A percentile compares a stretch with the other conserved stretches of the same genome.
These are phyloP conservation scores for Autographa pulchrina DNA, from an alignment of 2,888 invertebrate genomes.

Conservation along the genomic window DNA sequence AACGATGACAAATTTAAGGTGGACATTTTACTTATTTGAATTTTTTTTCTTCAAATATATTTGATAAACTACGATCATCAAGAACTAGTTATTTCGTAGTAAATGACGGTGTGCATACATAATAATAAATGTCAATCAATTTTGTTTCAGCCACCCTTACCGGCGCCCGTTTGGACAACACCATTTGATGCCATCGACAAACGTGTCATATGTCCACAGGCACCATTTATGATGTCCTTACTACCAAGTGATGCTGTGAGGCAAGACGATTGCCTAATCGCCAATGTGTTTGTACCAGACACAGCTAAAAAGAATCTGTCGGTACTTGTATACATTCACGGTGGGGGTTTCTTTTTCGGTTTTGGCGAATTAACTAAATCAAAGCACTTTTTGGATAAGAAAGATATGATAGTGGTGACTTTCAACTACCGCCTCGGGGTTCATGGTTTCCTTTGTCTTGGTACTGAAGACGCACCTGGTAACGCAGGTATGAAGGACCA, in stretches of 20 bases:
- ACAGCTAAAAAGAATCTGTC: conserved; percentile 63
- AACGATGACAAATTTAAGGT: conserved; percentile 66
- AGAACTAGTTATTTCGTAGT: too few species aligned
- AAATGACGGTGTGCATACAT: too few species aligned
- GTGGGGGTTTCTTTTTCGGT: conserved; percentile 63
- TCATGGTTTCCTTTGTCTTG: conserved; percentile 65
- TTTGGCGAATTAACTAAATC: conserved; percentile 39
- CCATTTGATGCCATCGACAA: conserved; percentile 61
- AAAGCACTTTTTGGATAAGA: conserved; percentile 48
- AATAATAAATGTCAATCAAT: too few species aligned
- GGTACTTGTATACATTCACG: conserved; percentile 65
- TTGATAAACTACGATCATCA: too few species aligned
- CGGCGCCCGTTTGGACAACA: conserved; percentile 62
- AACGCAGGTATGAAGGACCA: conserved; percentile 74
- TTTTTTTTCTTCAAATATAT: conserved; percentile 28
- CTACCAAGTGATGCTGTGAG: not conserved
- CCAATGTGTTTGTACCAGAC: conserved; percentile 74
- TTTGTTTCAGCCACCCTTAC: conserved; percentile 66
- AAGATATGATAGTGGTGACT: conserved; percentile 58
- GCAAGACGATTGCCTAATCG: conserved; percentile 74
- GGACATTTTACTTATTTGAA: not conserved
- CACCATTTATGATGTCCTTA: not conserved
- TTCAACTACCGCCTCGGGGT: conserved; percentile 67
- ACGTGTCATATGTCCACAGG: conserved; percentile 63
- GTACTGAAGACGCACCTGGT: conserved; percentile 65